These are phyloP conservation scores for Lytechinus variegatus DNA, from an alignment of 35 echinoderm and acorn worm genomes.

Conservation along the genomic window DNA sequence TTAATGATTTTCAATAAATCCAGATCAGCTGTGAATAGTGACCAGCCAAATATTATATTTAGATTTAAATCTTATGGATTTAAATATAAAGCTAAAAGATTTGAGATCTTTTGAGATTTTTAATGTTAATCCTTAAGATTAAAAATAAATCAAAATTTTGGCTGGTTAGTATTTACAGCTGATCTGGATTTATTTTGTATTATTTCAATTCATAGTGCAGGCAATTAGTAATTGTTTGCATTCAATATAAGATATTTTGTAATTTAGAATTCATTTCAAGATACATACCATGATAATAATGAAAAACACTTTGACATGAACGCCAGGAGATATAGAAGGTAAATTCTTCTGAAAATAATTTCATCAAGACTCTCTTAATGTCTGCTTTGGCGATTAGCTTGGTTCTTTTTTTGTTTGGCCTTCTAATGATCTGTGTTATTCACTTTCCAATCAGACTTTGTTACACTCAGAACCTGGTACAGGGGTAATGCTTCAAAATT, in stretches of 20 bases:
- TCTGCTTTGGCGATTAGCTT: not conserved
- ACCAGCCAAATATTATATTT: too few species aligned
- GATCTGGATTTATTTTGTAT: too few species aligned
- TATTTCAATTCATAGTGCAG: too few species aligned
- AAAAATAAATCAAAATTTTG: too few species aligned
- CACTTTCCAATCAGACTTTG: not conserved
- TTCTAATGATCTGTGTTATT: slow-evolving; percentile 6
- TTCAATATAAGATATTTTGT: not conserved
- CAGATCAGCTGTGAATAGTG: too few species aligned
- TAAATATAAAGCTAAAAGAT: too few species aligned
- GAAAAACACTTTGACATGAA: not conserved
- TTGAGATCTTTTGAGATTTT: too few species aligned
- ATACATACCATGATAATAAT: not conserved
- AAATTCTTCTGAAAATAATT: not conserved
- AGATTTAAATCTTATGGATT: too few species aligned
- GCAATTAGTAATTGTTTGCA: too few species aligned
- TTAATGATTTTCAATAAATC: too few species aligned
- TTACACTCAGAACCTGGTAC: not conserved
- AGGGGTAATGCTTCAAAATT: slow-evolving; percentile 27
- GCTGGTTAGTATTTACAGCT: too few species aligned
- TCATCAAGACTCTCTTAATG: not conserved
- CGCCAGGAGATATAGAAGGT: not conserved
- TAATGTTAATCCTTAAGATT: too few species aligned
- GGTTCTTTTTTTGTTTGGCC: not conserved
- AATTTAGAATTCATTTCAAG: not conserved